These are phyloP conservation scores for Temnothorax longispinosus DNA, from an alignment of 1,140 invertebrate species.

Conservation along the genomic window DNA sequence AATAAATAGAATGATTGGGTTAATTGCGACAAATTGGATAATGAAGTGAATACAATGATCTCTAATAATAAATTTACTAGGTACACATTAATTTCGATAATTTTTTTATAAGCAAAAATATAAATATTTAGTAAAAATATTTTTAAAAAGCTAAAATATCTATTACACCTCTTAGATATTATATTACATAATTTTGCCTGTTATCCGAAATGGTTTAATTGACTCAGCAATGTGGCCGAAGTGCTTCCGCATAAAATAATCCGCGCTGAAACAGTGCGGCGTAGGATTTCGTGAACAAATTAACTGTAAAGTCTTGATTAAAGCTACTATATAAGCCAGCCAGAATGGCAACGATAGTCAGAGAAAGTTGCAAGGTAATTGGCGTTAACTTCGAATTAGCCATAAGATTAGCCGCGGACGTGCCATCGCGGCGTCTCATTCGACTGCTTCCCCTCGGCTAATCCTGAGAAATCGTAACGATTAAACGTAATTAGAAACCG, in stretches of 20 bases:
- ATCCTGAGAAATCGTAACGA: constrained; percentile 73
- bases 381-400: constrained; percentile 70
- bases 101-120: not conserved
- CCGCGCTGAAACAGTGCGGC: not conserved
- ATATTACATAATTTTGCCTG: not conserved
- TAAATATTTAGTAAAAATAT: not conserved
- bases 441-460: constrained; percentile 53
- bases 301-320: constrained; percentile 52
- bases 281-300: constrained; percentile 32
- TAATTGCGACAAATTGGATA: not conserved
- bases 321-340: constrained; percentile 43
- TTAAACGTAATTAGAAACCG: constrained; percentile 74
- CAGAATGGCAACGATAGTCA: constrained; percentile 22
- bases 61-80: not conserved
- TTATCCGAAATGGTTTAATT: not conserved
- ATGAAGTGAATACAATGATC: not conserved
- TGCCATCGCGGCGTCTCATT: constrained; percentile 66
- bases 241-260: constrained; percentile 13
- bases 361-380: constrained; percentile 60
- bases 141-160: not conserved
- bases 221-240: not conserved
- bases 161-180: not conserved
- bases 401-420: constrained; percentile 68
- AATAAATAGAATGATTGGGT: not conserved
- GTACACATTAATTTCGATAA: not conserved